A percentile compares a stretch with the other conserved stretches of the same genome.
Evolutionary conservation across 2,888 invertebrate genomes (phyloP).

Genomic region (Liposcelis brunnea): DNA sequence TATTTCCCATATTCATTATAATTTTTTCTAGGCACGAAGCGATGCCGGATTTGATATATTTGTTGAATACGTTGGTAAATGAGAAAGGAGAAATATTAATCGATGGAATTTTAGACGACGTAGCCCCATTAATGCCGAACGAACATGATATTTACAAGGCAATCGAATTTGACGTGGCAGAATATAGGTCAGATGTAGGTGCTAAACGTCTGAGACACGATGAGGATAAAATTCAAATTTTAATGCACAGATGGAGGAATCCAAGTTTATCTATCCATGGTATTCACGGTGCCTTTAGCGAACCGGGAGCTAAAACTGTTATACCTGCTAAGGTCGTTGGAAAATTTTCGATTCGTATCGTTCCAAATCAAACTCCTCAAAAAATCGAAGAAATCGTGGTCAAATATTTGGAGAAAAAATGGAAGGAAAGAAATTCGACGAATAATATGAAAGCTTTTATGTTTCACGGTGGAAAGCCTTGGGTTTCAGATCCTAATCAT

Average conservation of each 20-base stretch:
- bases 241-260: constrained; percentile 92
- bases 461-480: constrained; percentile 66
- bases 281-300: constrained; percentile 88
- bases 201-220: constrained; percentile 49
- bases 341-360: constrained; percentile 92
- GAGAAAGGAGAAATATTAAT: constrained; percentile 72
- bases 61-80: constrained; percentile 71
- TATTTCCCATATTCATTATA: not conserved
- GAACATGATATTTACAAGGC: constrained; percentile 30
- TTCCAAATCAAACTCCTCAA: constrained; percentile 82
- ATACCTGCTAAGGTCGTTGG: constrained; percentile 86
- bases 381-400: constrained; percentile 66
- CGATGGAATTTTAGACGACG: constrained; percentile 63
- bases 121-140: constrained; percentile 31
- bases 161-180: constrained; percentile 38
- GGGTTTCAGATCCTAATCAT: constrained; percentile 86
- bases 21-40: constrained; percentile 52
- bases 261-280: constrained; percentile 91
- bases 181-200: constrained; percentile 44
- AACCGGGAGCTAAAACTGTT: constrained; percentile 87
- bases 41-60: constrained; percentile 76
- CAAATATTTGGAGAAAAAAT: constrained; percentile 55
- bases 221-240: constrained; percentile 55
- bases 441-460: constrained; percentile 61
- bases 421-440: constrained; percentile 63